phyloP scores from a whole-genome alignment of 2,888 invertebrate species.

The Lamproptera curius region DNA sequence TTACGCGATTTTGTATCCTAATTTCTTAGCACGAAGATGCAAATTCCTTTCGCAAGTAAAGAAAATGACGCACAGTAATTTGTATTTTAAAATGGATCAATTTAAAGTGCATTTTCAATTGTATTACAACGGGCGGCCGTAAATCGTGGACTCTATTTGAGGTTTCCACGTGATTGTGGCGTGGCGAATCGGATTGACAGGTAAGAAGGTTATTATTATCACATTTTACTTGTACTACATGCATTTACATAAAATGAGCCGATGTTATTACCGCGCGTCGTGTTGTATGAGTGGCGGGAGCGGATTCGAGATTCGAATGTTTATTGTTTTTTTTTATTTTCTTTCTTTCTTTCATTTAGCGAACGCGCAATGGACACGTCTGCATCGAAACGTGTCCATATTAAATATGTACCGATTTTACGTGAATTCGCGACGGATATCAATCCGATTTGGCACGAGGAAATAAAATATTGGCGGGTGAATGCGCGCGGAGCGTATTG shows the following conservation, averaged over 20 bases:
- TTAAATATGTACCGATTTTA: slow-evolving; percentile 14
- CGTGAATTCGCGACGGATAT: slow-evolving; percentile 5
- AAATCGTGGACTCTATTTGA: slow-evolving; percentile 43
- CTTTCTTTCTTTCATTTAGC: slow-evolving; percentile 1
- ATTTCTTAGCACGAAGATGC: slow-evolving; percentile 21
- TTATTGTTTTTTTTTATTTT: no score
- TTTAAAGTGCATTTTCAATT: slow-evolving; percentile 39
- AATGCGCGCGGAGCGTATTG: no score
- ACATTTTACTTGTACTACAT: slow-evolving; percentile 64
- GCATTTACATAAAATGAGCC: slow-evolving; percentile 43
- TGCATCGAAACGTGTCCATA: not conserved
- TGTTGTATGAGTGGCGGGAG: slow-evolving; percentile 31
- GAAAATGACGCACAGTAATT: slow-evolving; percentile 35
- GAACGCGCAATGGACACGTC: slow-evolving; percentile 2
- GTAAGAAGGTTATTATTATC: slow-evolving; percentile 74
- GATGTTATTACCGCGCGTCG: slow-evolving; percentile 50
- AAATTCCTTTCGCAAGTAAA: slow-evolving; percentile 24
- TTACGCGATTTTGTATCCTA: slow-evolving; percentile 38
- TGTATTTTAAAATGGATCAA: slow-evolving; percentile 35
- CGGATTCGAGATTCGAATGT: slow-evolving; percentile 3
- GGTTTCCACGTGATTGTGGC: slow-evolving; percentile 62
- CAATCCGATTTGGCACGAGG: slow-evolving; percentile 1
- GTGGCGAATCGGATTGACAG: slow-evolving; percentile 72
- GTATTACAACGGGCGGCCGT: slow-evolving; percentile 28
- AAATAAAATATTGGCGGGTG: not conserved